These are phyloP conservation scores for Pheucticus melanocephalus DNA, from an alignment of 2,113 vertebrate species.

Conservation along the genomic window DNA sequence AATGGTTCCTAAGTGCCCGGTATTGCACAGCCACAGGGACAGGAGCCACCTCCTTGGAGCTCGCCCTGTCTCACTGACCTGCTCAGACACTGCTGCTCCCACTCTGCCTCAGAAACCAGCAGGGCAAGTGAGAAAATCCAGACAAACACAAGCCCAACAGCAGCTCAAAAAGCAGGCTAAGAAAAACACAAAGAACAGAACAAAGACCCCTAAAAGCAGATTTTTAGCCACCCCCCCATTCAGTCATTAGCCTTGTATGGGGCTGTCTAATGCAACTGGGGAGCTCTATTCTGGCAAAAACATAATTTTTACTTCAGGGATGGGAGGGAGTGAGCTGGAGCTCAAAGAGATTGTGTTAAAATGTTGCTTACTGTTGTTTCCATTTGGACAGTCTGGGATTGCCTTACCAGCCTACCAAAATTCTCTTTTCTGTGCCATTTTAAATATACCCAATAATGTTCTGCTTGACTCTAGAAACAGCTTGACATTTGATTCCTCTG, in stretches of 20 bases:
- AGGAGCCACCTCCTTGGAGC: not conserved
- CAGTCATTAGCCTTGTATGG: not conserved
- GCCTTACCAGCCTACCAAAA: not conserved
- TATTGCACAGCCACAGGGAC: fast-evolving
- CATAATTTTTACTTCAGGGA: not conserved
- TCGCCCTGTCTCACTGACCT: not conserved
- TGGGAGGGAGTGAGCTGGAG: not conserved
- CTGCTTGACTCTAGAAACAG: not conserved
- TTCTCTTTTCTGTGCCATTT: not conserved
- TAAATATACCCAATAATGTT: not conserved
- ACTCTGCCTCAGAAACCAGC: not conserved
- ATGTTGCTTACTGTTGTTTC: not conserved
- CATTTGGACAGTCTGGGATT: not conserved
- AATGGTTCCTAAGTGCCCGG: fast-evolving
- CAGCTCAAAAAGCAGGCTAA: not conserved
- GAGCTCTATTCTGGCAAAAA: not conserved
- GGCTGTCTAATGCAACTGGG: not conserved
- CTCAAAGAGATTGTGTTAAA: not conserved
- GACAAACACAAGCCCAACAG: not conserved
- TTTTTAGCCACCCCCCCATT: not conserved
- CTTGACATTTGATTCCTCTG: not conserved
- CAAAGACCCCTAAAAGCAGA: not conserved
- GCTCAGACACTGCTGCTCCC: not conserved
- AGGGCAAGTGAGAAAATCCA: not conserved
- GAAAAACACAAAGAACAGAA: not conserved